Percentiles rank a stretch among this genome's conserved stretches.
Evolutionary conservation across 1,140 invertebrate species (phyloP).

Genomic region (Drosophila sechellia): DNA sequence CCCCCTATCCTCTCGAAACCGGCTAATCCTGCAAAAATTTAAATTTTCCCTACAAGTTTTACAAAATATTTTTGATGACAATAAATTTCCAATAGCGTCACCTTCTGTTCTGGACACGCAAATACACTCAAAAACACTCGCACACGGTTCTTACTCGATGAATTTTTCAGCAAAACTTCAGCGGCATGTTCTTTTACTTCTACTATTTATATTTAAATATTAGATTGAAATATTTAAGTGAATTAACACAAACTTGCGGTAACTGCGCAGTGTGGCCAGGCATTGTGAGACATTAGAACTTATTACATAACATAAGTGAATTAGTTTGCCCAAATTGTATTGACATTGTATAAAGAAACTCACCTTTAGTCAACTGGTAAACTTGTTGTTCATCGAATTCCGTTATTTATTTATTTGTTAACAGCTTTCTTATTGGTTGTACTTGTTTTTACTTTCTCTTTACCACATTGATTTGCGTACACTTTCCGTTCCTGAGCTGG

Average conservation of each 20-base stretch:
- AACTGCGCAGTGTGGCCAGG: conserved; percentile 49
- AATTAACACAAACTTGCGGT: neutral
- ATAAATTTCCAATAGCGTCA: conserved; percentile 28
- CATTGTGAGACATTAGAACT: neutral
- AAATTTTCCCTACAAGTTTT: neutral
- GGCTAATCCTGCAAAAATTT: neutral
- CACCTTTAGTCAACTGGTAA: neutral
- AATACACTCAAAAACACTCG: conserved; percentile 33
- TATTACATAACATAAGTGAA: neutral
- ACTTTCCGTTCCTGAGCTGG: conserved; percentile 4
- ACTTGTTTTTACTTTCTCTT: neutral
- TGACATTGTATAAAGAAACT: neutral
- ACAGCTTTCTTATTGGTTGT: neutral
- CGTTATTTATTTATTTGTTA: neutral
- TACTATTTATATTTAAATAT: conserved; percentile 11
- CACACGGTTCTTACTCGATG: conserved; percentile 36
- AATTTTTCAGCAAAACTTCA: conserved; percentile 55
- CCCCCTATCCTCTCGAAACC: neutral
- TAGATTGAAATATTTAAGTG: conserved; percentile 4
- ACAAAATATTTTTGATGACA: conserved; percentile 18
- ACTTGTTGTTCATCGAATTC: neutral
- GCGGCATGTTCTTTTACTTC: conserved; percentile 44
- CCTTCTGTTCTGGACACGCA: conserved; percentile 49
- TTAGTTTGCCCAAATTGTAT: too few relatives aligned
- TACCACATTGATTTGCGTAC: neutral